Evolutionary conservation across 2,113 vertebrate genomes (phyloP), one percentile per base, ranked within the genome.

Genomic region (Cyanoramphus novaezelandiae): DNA sequence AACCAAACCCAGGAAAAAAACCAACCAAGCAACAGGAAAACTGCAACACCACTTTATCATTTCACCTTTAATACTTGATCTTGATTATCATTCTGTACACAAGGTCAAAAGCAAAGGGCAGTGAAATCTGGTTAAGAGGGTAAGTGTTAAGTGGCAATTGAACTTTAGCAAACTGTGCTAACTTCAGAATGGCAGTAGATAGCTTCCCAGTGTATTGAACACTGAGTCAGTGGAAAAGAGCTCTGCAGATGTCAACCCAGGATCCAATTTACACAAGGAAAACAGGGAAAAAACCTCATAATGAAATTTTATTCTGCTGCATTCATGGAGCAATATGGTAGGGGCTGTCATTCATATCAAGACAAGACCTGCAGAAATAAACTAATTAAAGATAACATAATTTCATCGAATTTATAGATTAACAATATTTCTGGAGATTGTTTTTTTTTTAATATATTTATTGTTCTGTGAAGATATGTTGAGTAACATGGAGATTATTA

Each of bases 1-100:
- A 43, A 15, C 41, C 43, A 43, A 39, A 39, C 9, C 37, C 15
- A 43, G 16, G 17, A 43, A 43, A 46, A 46, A 8, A 44, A 46
- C 10, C 10, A 39, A 39, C 35, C 14, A 44, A 76, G 19, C 16
- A 25, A 27, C 33, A 24, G 1, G 6, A 62, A 72, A 64, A 25
- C 0, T 24, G 5, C 5, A 3, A 23, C 23, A 64, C 11, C 2
- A 55, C 23, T 76, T 86, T 24, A 33, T 7, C 0, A 37, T 53
- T 82, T 75, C 5, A 46, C 19, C 13, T 79, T 74, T 67, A 49
- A 49, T 41, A 16, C 7, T 64, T 64, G 7, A 25, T 57, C 18
- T 57, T 68, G 12, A 27, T 71, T 37, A 20, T 72, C 6, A 8
- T 65, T 64, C 3, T 43, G 35, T 82, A 21, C 5, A 37, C 3